phyloP scores from a whole-genome alignment of 2,797 vertebrate species.

The Monodelphis domestica region DNA sequence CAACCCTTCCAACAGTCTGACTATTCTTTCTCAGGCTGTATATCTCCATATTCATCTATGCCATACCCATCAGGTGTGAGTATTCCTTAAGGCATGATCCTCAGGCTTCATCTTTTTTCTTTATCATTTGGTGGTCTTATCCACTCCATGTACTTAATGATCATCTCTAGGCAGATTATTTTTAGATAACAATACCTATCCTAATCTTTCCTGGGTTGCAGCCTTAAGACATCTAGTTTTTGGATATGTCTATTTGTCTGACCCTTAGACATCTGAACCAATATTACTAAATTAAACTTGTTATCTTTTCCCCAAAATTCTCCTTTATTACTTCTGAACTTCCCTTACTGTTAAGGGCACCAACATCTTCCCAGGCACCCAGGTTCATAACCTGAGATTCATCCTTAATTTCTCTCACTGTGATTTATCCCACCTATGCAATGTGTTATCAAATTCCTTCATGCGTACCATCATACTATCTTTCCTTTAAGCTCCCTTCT shows the following conservation, averaged over 20 bases:
- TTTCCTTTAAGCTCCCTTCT: neutral
- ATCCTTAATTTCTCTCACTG: neutral
- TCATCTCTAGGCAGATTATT: neutral
- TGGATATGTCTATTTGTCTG: neutral
- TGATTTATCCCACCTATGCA: neutral
- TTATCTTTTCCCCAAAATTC: neutral
- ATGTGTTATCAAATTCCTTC: neutral
- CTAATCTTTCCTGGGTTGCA: neutral
- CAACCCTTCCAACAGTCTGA: neutral
- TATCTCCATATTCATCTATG: neutral
- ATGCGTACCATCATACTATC: neutral
- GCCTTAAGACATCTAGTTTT: neutral
- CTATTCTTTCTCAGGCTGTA: neutral
- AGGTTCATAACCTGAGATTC: neutral
- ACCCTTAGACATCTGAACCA: neutral
- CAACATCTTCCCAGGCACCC: neutral
- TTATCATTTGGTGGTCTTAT: neutral
- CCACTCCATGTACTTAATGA: too few species aligned
- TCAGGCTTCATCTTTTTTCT: neutral
- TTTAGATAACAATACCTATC: neutral
- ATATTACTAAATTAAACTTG: neutral
- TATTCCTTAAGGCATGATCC: neutral
- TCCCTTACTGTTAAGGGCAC: neutral
- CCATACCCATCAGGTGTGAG: neutral
- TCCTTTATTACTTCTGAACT: neutral